Percentiles rank a stretch among this genome's conserved stretches.
These are phyloP conservation scores for Avahi laniger DNA, from an alignment of 2,797 vertebrate species.

Conservation along the genomic window DNA sequence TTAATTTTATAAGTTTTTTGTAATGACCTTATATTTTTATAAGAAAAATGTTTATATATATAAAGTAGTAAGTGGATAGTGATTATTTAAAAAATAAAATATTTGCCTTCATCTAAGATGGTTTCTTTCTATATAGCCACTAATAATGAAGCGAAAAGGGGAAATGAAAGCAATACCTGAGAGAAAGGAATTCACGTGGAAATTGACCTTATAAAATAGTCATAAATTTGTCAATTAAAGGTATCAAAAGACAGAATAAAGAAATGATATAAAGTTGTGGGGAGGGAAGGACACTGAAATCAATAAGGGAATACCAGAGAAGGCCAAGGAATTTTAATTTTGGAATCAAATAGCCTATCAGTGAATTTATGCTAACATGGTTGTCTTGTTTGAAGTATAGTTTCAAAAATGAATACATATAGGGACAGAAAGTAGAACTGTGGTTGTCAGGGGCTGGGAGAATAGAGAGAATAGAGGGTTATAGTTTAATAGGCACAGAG, in stretches of 20 bases:
- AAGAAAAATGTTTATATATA: neutral
- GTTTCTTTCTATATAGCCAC: neutral
- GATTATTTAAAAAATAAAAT: neutral
- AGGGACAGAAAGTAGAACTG: neutral
- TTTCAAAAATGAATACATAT: neutral
- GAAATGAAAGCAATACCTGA: neutral
- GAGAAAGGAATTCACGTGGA: neutral
- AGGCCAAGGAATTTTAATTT: neutral
- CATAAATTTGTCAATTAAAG: neutral
- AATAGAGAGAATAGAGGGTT: neutral
- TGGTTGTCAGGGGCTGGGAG: neutral
- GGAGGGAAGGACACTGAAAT: neutral
- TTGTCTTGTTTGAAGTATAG: neutral
- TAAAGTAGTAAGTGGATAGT: conserved; percentile 5
- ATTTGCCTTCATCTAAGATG: neutral
- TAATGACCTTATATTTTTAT: neutral
- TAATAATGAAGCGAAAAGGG: neutral
- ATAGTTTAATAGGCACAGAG: neutral
- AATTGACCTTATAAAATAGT: neutral
- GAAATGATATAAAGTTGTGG: neutral
- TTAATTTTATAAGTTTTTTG: conserved; percentile 10
- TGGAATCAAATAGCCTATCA: neutral
- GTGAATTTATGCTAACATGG: neutral
- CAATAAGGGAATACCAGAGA: neutral
- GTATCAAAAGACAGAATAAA: neutral